Base-by-base conservation (phyloP, 1,140 invertebrate species). In the Elymnias hypermnestra region DNA sequence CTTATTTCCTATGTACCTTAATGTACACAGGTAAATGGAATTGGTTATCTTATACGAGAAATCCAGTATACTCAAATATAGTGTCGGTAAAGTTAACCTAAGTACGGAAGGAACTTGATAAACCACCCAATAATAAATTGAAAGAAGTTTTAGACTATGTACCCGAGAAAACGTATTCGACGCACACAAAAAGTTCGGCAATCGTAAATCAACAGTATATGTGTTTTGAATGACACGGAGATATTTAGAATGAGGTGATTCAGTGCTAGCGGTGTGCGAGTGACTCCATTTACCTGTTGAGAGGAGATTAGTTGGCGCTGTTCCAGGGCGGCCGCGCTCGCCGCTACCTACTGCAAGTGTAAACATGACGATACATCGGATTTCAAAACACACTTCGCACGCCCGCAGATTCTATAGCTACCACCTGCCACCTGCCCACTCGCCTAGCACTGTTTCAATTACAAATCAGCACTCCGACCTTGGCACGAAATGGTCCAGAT, bases 261-360 rank as follows among this genome's bases (percentile, higher is more conserved):
- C 72, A 79, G 48, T 56, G 48, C 46, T 58, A 46, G 39, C 58
- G 63, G 54, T 58, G 60, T 57, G 47, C 28, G 58, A 50, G 52
- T 72, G 66, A 57, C 63, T 73, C 61, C 59, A 71, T 72, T 64
- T 79, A 83, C 78, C 78, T 83, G 78, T 82, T 75, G 75, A 73
- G 70, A 72, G 56, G 59, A 72, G 69, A 70, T 69, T 62, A 75
- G 56, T 74, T 83, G 78, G 78, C 78, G 51, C 18, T 22, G 45
- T 44, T 71, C 78, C 78, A 83, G 72, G 51, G 60, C 57, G 53
- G 53, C 52, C 50, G 63, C 52, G 45, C 54, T 53, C 55, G 56
- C 45, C 53, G 55, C 56, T 48, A 59, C 54, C 23, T 26, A 26
- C 23, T 29, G 9, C 12, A 29, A 13, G 6, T 67, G 64, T 71